phyloP scores from a whole-genome alignment of 2,888 invertebrate species.

The Junonia oenone region DNA sequence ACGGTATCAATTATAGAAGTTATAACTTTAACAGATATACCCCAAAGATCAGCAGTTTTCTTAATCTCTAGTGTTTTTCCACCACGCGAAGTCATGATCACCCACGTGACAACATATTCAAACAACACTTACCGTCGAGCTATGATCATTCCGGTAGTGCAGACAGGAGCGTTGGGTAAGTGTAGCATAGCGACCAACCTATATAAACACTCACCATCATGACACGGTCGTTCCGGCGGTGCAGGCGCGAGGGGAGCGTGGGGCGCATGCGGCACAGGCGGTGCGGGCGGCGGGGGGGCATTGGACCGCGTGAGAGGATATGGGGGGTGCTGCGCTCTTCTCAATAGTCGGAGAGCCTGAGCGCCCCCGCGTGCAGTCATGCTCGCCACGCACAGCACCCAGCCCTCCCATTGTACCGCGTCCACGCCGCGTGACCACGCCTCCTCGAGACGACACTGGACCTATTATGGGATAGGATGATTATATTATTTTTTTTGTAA shows the following conservation, averaged over 20 bases:
- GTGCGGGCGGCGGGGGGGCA: conserved; percentile 88
- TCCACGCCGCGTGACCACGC: conserved; percentile 82
- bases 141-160: too few species aligned
- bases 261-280: conserved; percentile 47
- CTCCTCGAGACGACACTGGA: conserved; percentile 90
- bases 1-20: too few species aligned
- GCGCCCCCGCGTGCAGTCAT: conserved; percentile 34
- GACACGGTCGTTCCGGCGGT: conserved; percentile 35
- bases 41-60: too few species aligned
- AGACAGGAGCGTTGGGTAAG: too few species aligned
- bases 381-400: conserved; percentile 72
- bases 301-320: conserved; percentile 90
- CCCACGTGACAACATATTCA: too few species aligned
- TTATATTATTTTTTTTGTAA: too few species aligned
- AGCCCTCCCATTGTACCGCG: conserved; percentile 84
- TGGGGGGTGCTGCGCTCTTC: conserved; percentile 88
- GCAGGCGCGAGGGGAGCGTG: conserved; percentile 31
- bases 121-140: too few species aligned
- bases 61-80: too few species aligned
- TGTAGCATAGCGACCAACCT: too few species aligned
- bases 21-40: too few species aligned
- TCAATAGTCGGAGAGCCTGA: conserved; percentile 61
- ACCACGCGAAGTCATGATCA: too few species aligned
- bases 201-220: conserved; percentile 32
- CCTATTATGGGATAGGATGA: too few species aligned